A percentile compares a stretch with the other conserved stretches of the same genome.
phyloP scores from a whole-genome alignment of 2,888 invertebrate genomes.

The Meliscaeva auricollis region DNA sequence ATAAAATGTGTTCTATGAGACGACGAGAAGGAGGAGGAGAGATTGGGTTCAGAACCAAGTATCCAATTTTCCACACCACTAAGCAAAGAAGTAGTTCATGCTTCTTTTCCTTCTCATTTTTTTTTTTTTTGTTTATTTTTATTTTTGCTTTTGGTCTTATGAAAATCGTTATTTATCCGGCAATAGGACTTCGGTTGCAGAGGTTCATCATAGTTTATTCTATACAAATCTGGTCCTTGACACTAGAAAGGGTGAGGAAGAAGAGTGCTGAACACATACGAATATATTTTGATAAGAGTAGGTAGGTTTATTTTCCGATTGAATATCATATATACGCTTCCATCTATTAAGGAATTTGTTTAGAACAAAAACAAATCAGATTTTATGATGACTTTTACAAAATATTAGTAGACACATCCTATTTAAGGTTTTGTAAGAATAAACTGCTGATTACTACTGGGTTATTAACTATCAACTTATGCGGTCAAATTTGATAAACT shows the following conservation, averaged over 20 bases:
- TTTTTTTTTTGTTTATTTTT: constrained; percentile 9
- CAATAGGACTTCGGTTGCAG: constrained; percentile 26
- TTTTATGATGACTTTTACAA: constrained; percentile 9
- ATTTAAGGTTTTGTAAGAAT: not conserved
- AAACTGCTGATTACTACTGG: not conserved
- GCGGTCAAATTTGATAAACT: not conserved
- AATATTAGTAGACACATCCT: too few species aligned
- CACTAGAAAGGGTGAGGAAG: not conserved
- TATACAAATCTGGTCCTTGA: constrained; percentile 20
- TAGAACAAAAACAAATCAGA: constrained; percentile 52
- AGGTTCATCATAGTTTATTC: constrained; percentile 46
- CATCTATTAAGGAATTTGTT: constrained; percentile 55
- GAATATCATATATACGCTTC: constrained; percentile 41
- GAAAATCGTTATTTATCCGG: constrained; percentile 49
- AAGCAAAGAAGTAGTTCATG: constrained; percentile 81
- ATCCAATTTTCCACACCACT: constrained; percentile 82
- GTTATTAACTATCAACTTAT: constrained; percentile 4
- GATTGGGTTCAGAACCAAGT: constrained; percentile 49
- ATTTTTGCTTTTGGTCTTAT: constrained; percentile 13
- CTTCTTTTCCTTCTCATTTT: constrained; percentile 35
- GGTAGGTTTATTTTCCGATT: constrained; percentile 27
- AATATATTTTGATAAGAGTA: not conserved
- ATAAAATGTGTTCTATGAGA: constrained; percentile 7
- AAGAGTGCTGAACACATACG: not conserved
- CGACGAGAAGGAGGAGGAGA: not conserved